Conservation (phyloP, 2,113 vertebrate genomes). For the Tychaedon coryphoeus region DNA sequence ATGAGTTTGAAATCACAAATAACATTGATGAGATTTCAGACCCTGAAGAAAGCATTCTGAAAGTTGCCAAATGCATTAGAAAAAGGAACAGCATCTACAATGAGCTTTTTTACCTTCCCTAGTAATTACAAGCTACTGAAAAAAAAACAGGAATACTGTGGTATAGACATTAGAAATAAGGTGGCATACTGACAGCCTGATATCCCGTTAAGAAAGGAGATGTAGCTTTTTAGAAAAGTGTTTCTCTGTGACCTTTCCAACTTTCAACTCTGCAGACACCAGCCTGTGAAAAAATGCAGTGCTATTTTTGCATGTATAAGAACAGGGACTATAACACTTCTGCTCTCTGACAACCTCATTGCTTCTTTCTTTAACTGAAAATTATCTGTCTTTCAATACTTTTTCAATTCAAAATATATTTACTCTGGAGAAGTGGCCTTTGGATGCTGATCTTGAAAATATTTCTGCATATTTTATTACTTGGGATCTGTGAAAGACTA, state of each 20-base stretch:
- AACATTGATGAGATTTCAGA: neutral
- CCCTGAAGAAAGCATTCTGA: neutral
- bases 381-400: neutral
- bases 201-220: neutral
- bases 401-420: neutral
- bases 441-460: neutral
- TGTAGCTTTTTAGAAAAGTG: neutral
- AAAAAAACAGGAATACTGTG: neutral
- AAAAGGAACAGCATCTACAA: neutral
- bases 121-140: neutral
- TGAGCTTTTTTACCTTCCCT: neutral
- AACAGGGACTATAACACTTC: neutral
- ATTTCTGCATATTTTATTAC: neutral
- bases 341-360: neutral
- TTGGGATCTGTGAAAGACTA: neutral
- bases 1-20: slow-evolving; percentile 8
- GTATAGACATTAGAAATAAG: neutral
- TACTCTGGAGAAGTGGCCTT: neutral
- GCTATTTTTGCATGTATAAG: neutral
- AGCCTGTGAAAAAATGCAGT: slow-evolving; percentile 4
- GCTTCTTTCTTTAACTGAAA: neutral
- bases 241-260: slow-evolving; percentile 5
- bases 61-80: neutral
- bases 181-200: neutral
- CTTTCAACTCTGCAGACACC: neutral